Evolutionary conservation across 2,113 vertebrate species (phyloP).

Genomic region (Bolborhynchus lineola): DNA sequence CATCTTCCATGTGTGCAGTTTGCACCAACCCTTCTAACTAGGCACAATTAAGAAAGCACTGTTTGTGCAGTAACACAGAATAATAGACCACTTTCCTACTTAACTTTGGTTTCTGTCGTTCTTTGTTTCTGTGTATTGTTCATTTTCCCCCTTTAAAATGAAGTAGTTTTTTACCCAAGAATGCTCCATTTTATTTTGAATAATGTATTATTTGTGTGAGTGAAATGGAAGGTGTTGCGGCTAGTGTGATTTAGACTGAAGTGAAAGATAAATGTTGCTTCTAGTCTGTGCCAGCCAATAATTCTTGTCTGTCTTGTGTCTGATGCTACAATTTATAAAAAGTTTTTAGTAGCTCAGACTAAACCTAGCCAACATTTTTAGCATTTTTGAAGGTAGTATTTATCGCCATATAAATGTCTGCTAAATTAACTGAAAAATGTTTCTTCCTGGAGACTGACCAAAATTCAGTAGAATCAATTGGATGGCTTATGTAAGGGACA

Average conservation of each 20-base stretch:
- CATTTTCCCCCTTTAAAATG: slow-evolving; percentile 76
- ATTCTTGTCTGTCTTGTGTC: slow-evolving; percentile 78
- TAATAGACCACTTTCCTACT: slow-evolving; percentile 82
- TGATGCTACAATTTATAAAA: slow-evolving; percentile 72
- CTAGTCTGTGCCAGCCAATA: slow-evolving; percentile 76
- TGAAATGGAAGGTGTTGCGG: slow-evolving; percentile 82
- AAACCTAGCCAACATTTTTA: slow-evolving; percentile 78
- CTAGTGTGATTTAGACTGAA: slow-evolving; percentile 80
- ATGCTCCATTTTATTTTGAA: slow-evolving; percentile 79
- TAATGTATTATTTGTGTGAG: slow-evolving; percentile 80
- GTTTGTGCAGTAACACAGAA: slow-evolving; percentile 85
- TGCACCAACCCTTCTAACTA: slow-evolving; percentile 87
- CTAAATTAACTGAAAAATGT: slow-evolving; percentile 72
- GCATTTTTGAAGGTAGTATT: slow-evolving; percentile 77
- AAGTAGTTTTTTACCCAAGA: slow-evolving; percentile 80
- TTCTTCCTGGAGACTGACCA: slow-evolving; percentile 85
- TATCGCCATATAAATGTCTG: slow-evolving; percentile 78
- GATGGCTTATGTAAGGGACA: slow-evolving; percentile 72
- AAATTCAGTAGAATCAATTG: slow-evolving; percentile 74
- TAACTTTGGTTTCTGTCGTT: slow-evolving; percentile 75
- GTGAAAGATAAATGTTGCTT: slow-evolving; percentile 78
- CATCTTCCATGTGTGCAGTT: slow-evolving; percentile 87
- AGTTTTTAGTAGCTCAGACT: slow-evolving; percentile 75
- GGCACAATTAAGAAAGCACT: slow-evolving; percentile 88
- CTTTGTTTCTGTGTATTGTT: slow-evolving; percentile 75